Evolutionary conservation across 1,140 invertebrate genomes (phyloP), one percentile per base, ranked within the genome.

Genomic region (Asbolus verrucosus): DNA sequence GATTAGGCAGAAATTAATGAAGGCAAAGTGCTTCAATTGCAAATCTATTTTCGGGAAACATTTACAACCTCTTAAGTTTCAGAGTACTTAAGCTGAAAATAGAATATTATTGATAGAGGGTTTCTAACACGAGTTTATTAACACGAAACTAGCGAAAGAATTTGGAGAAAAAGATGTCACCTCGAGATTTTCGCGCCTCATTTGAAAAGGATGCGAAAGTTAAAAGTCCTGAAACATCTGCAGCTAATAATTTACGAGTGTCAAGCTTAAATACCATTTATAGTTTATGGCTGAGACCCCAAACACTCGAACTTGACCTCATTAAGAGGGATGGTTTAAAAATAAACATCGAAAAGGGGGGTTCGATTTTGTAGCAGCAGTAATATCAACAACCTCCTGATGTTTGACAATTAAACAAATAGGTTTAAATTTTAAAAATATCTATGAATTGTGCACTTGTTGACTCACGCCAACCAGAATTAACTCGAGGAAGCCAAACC

Each of bases 71-170:
- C 39, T 16, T 38, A 18, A 15, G 13, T 43, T 46, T 16, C 41
- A 16, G n/a, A 14, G 41, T 16, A 54, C n/a, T 54, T 54, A 46
- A 46, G 19, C 46, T 54, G 14, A 21, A 54, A 54, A 54, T 54
- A 27, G 46, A n/a, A n/a, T 1, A 8, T 54, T 54, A 54, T 54
- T 54, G 46, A 54, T 54, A 54, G 46, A 27, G 21, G 19, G 21
- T 14, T 27, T n/a, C n/a, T n/a, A 21, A 27, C 46, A 27, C 11
- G 46, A 54, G 46, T 54, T 54, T 54, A 54, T 54, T 27, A 54
- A 27, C 46, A 54, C 46, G 24, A 27, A 27, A 27, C 24, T 8
- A 8, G 8, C 24, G 46, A 8, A 31, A 30, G 46, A 54, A 54
- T 54, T 13, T 14, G 13, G 27, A 54, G 27, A 54, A 54, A 11